Conservation (phyloP, 2,113 vertebrate genomes). For the Callorhinus ursinus region DNA sequence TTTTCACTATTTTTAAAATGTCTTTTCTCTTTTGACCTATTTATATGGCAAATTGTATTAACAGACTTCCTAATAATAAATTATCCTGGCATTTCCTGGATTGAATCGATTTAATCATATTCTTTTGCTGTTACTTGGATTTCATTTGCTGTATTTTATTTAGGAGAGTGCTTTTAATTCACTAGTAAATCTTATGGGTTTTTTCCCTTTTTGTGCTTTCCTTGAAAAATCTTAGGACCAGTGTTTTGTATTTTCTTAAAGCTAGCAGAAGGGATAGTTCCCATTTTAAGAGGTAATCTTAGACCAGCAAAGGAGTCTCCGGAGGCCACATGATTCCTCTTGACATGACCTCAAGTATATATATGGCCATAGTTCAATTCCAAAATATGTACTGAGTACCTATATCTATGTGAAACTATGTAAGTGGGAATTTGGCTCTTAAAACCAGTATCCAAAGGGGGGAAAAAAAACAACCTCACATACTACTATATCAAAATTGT, state of each 20-base stretch:
- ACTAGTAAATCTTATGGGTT: neutral
- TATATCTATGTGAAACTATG: neutral
- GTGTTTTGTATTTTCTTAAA: conserved; percentile 26
- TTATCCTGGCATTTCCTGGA: neutral
- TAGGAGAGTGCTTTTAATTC: neutral
- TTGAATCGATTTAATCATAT: neutral
- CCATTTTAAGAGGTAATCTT: conserved; percentile 2
- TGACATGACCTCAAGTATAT: neutral
- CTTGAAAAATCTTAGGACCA: neutral
- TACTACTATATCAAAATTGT: neutral
- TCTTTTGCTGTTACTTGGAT: neutral
- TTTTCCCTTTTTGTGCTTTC: neutral
- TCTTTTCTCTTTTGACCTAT: neutral
- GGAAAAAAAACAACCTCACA: neutral
- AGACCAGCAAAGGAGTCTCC: neutral
- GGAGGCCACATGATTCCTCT: neutral
- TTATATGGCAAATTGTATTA: neutral
- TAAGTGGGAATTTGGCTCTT: neutral
- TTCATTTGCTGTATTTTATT: neutral
- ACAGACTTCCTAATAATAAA: neutral
- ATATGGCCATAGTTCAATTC: neutral
- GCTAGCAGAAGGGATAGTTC: neutral
- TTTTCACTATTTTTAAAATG: neutral
- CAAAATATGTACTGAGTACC: neutral
- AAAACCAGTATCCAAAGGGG: neutral